These are phyloP conservation scores for Danio choprae DNA, from an alignment of 2,797 vertebrate genomes.

Conservation along the genomic window DNA sequence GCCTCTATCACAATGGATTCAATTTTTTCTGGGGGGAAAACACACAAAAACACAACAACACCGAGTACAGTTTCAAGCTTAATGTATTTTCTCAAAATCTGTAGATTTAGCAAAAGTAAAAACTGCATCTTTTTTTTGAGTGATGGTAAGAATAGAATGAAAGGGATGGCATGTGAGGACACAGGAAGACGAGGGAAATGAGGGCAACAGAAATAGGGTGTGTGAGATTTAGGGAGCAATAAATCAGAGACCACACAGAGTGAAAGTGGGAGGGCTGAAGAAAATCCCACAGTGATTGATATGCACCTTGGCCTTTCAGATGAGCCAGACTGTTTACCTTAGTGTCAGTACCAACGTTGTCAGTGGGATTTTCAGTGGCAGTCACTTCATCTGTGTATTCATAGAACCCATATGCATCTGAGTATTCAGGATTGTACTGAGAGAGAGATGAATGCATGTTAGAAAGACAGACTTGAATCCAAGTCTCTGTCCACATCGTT, in stretches of 20 bases:
- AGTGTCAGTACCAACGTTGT: conserved; percentile 80
- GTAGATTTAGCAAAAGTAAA: background rate
- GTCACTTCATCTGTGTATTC: conserved; percentile 89
- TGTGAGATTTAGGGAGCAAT: background rate
- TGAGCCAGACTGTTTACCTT: conserved; percentile 82
- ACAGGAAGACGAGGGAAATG: background rate
- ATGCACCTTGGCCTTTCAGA: conserved; percentile 27
- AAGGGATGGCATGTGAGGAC: background rate
- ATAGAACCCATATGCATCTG: conserved; percentile 87
- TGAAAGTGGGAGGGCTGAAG: conserved; percentile 15
- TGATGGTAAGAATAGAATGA: background rate
- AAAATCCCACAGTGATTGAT: conserved; percentile 10
- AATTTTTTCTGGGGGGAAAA: background rate
- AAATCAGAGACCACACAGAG: conserved; percentile 17
- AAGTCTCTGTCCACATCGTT: background rate
- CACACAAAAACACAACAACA: background rate
- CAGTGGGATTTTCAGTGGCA: conserved; percentile 82
- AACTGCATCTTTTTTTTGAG: background rate
- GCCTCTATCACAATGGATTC: background rate
- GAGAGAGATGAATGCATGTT: conserved; percentile 74
- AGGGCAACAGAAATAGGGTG: background rate
- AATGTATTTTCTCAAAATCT: background rate
- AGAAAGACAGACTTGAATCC: conserved; percentile 63
- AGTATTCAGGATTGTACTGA: conserved; percentile 90
- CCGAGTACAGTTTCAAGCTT: background rate